Base-by-base conservation (phyloP, 2,888 invertebrate species). In the Panzeria rudis region DNA sequence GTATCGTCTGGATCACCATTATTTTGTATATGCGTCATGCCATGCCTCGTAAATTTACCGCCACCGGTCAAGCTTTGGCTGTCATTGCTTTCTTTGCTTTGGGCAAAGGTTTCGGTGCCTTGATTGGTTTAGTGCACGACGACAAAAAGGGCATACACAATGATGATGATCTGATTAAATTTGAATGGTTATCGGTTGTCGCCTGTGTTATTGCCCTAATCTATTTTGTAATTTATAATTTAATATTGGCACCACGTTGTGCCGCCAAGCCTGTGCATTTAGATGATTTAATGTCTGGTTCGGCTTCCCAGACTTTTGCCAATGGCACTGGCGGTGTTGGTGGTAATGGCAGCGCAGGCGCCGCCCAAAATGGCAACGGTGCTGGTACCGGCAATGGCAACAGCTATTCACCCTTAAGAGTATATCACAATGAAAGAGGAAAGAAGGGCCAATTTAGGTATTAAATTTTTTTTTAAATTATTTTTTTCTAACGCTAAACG, bases 371-470 rank as follows among this genome's bases (percentile, higher is more conserved):
- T 72, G 92, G 92, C 29, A 87, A 84, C 29, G 87, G 88, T 8
- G 87, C 29, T 25, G 92, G 71, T 23, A 54, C 80, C 29, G 86
- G 83, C 76, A 91, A 89, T 75, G 90, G 90, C 77, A 95, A 96
- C 72, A 95, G 94, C 86, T 97, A 97, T 90, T 96, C 96, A 17
- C 96, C 96, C 1, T 94, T 97, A 90, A 93, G 96, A 88, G 96
- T 97, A 13, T 97, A 97, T 90, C 96, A 97, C 92, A 96, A 97
- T 90, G 96, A 96, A 89, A 94, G 96, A 89, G 96, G 96, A 86
- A 95, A 95, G 90, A 96, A 96, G 92, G 96, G 96, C 84, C 96
- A 96, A 91, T 97, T 96, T 93, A 95, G 96, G 91, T 97, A 96
- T 92, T 97, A 94, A 94, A 87, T 83, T 59, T 56, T 64, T 59